Percentiles rank a stretch among this genome's conserved stretches.
Evolutionary conservation across 2,797 vertebrate genomes (phyloP).

Genomic region (Channa striata): DNA sequence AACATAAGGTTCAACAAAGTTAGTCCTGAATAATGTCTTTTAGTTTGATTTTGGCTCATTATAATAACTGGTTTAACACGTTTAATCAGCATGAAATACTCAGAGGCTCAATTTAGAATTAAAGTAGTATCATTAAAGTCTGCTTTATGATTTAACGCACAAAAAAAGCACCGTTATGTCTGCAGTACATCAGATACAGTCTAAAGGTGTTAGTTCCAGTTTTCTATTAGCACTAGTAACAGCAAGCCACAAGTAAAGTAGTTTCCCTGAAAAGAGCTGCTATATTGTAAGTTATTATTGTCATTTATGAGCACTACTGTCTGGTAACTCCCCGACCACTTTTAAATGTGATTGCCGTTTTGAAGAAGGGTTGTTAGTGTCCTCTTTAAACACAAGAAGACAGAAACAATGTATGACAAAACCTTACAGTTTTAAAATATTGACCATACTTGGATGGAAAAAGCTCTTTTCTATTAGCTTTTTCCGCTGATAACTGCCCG

Average conservation of each 20-base stretch:
- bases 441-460: no score
- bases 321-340: neutral
- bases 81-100: neutral
- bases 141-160: slow-evolving; percentile 14
- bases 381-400: neutral
- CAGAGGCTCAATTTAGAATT: slow-evolving; percentile 13
- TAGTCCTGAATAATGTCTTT: no score
- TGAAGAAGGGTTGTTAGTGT: neutral
- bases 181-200: neutral
- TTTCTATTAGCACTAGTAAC: slow-evolving; percentile 3
- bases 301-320: neutral
- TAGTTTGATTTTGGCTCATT: neutral
- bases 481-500: no score
- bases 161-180: neutral
- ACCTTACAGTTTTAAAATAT: neutral
- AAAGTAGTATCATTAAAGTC: slow-evolving; percentile 2
- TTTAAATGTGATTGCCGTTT: neutral
- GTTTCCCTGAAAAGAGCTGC: neutral
- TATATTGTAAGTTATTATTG: neutral
- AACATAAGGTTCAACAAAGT: no score
- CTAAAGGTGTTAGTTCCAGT: neutral
- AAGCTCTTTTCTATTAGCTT: no score
- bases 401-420: neutral
- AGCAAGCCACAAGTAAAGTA: neutral
- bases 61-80: neutral